Base-by-base conservation (phyloP, 2,797 vertebrate species). In the Zalophus californianus region DNA sequence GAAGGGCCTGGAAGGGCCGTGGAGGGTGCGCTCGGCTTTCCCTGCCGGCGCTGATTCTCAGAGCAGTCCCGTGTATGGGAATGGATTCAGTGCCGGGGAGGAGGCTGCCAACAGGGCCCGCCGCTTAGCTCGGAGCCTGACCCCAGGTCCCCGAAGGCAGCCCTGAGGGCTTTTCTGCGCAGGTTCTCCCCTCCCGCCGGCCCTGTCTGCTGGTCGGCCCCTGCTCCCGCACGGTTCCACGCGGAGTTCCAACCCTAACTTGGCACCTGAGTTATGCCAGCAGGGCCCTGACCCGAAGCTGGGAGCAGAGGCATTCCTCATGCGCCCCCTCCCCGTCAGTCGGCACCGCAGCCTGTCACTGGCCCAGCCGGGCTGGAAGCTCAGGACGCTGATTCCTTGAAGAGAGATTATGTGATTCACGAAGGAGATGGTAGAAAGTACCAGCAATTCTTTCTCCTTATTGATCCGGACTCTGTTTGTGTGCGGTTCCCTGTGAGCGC, bases 61-160 rank as follows among this genome's bases (percentile, higher is more conserved):
- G 29, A 77, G 80, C 58, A 0, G 16, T 44, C 58, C 21, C 56
- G 7, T 2, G 77, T 21, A 0, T 3, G 93, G 77, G 79, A 58
- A 50, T 14, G 64, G 6, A 3, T 10, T 13, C 21, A 4, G 50
- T 5, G 41, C 52, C 2, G 13, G 12, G 0, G 0, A 16, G 60
- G 48, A 23, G 38, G 48, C 68, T 21, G 48, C 7, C 27, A 21
- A 13, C 13, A 0, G 1, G 56, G n/a, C 73, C 70, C 70, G 70
- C 2, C 23, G 38, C 38, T 4, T 13, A 23, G 70, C 70, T 25
- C 41, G 25, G 41, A 5, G 44, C 29, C 44, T 18, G 73, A 50
- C 73, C 73, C 41, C 25, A 29, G 25, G 2, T 25, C 25, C 41
- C 41, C 72, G 4, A 7, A 25, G 72, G 14, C 72, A 9, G 44